Conservation (phyloP, 2,113 vertebrate genomes). For the Corydoras maculifer region DNA sequence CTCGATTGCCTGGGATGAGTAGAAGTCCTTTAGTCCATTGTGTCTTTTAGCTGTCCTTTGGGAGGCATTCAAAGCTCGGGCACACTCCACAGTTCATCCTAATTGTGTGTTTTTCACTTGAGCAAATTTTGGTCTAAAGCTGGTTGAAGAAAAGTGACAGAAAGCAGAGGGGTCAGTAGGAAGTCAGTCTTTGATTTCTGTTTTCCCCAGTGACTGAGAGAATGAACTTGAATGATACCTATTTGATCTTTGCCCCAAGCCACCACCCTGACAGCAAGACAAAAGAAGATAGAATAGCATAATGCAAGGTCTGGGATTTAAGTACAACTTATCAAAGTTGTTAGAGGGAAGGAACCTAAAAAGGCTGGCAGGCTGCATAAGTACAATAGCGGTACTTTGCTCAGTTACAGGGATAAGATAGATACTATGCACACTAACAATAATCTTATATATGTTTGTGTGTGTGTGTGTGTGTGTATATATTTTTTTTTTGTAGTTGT, state of each 20-base stretch:
- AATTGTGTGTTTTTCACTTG: constrained; percentile 43
- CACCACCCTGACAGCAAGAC: constrained; percentile 8
- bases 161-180: constrained; percentile 28
- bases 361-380: too few species aligned
- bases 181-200: constrained; percentile 45
- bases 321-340: constrained; percentile 34
- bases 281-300: not conserved
- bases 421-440: too few species aligned
- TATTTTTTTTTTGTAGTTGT: too few species aligned
- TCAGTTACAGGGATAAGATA: too few species aligned
- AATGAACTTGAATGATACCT: constrained; percentile 30
- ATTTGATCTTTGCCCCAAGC: constrained; percentile 44
- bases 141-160: constrained; percentile 13
- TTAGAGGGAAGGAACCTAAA: too few species aligned
- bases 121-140: constrained; percentile 32
- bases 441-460: too few species aligned
- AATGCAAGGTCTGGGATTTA: constrained; percentile 23
- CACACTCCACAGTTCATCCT: constrained; percentile 35
- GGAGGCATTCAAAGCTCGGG: constrained; percentile 27
- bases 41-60: constrained; percentile 34
- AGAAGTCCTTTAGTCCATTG: constrained; percentile 1
- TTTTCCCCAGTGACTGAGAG: constrained; percentile 36
- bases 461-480: too few species aligned
- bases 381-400: too few species aligned
- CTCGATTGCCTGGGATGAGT: constrained; percentile 1